Evolutionary conservation across 2,797 vertebrate species (phyloP), one percentile per base, ranked within the genome.

Genomic region (Pteronotus mesoamericanus): DNA sequence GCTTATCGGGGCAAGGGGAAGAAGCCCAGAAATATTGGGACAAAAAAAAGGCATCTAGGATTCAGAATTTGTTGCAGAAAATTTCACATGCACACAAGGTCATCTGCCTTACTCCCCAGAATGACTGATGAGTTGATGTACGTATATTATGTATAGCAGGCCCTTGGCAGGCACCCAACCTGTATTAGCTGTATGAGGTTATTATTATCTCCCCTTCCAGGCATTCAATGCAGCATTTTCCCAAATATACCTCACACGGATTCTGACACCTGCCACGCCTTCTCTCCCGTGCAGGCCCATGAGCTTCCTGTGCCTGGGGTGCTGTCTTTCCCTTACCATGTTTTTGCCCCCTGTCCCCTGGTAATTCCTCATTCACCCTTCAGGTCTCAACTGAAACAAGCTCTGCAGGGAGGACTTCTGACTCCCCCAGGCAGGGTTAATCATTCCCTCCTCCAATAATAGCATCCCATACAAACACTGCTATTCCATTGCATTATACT

Each of bases 211-310:
- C 12, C 42, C 19, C 37, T 57, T 89, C 26, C 68, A 82, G 82
- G 74, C 34, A 22, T 22, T 9, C 51, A 39, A 10, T 0, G 3
- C 29, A 16, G 21, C 3, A 7, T 61, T 55, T 71, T 78, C 61
- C 79, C 46, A 59, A 68, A 61, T 6, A 1, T 12, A 39, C 21
- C 24, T 37, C 34, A 4, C 9, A 29, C 48, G 44, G 29, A 61
- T 84, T 46, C 32, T 6, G 57, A 87, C 42, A 3, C 24, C 39
- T 48, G 29, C 37, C 1, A 1, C 0, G 9, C 48, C 53, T 7
- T 15, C 44, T 14, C 48, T 57, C 39, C 10, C 0, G 2, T 0
- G 0, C 11, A 3, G 18, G 18, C 51, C 21, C 16, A 0, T 10
- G 42, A 42, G 26, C 14, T 71, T 44, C 42, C 44, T 0, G 0